Evolutionary conservation across 2,888 invertebrate species (phyloP).

Genomic region (Campoplex capitator): DNA sequence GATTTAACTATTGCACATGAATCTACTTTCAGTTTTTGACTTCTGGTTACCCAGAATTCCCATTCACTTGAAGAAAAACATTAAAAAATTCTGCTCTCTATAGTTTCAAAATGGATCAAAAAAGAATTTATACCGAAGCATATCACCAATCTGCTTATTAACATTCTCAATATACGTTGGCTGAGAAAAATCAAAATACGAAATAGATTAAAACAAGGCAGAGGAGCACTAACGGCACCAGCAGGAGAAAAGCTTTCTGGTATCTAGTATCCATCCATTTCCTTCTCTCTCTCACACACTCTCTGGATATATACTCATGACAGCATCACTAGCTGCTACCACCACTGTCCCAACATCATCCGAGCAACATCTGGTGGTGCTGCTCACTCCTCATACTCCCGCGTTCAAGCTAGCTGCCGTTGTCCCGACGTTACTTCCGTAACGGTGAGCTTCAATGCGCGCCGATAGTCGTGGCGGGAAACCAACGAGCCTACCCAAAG

Average conservation of each 20-base stretch:
- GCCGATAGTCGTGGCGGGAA: constrained; percentile 84
- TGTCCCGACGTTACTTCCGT: constrained; percentile 85
- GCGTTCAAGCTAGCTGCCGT: constrained; percentile 79
- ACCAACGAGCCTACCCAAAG: constrained; percentile 84
- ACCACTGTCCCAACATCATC: constrained; percentile 61
- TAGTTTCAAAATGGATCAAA: neutral
- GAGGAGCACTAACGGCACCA: constrained; percentile 50
- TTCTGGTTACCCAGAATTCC: neutral
- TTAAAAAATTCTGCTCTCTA: neutral
- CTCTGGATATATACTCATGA: constrained; percentile 35
- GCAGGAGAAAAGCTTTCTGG: constrained; percentile 42
- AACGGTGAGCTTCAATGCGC: constrained; percentile 84
- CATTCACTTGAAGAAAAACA: neutral
- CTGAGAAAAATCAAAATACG: constrained; percentile 73
- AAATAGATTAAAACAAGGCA: constrained; percentile 71
- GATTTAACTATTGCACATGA: neutral
- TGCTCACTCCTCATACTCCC: constrained; percentile 75
- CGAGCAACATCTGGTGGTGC: constrained; percentile 58
- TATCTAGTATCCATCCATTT: constrained; percentile 5
- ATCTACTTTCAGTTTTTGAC: neutral
- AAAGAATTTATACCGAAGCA: neutral
- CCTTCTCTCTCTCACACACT: neutral
- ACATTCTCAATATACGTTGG: constrained; percentile 65
- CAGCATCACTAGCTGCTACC: constrained; percentile 44
- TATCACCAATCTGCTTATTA: constrained; percentile 22